Base-by-base conservation (phyloP, 2,888 invertebrate genomes). In the Stenolophus ochropezus region DNA sequence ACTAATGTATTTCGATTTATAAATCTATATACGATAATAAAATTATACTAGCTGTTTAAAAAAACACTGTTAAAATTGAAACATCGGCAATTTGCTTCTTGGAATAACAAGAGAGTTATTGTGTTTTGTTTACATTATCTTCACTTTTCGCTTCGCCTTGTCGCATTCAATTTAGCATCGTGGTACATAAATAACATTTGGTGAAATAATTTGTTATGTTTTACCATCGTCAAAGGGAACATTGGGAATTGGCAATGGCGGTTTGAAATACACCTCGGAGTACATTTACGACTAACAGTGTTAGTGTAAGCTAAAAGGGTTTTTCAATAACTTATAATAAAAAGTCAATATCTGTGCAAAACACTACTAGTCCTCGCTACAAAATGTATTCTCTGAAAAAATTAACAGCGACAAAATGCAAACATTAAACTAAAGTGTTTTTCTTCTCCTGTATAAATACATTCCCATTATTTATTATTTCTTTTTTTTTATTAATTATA, bases 271-370 rank as follows among this genome's bases (percentile, higher is more conserved):
- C 21, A 61, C 69, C 69, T 18, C 33, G 1, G 69, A 69, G 69
- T 42, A 18, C 42, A 42, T 42, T 69, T 69, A 33, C 11, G 20
- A 1, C 69, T 69, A 42, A 21, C 18, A 69, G 21, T 18, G 42
- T 69, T 69, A 69, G 33, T 42, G 6, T n/a, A 6, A 69, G 69
- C 69, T 69, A 69, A 69, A 69, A 69, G 69, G 69, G 69, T 69
- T 69, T 69, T 42, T 6, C 69, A 69, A 69, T 69, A 69, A 69
- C 8, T 69, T 18, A 42, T 11, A 33, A 69, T 61, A 61, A 23
- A 14, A 61, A 25, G 21, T 23, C 61, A 61, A 61, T 56, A 56
- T 56, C 56, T 25, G 25, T 23, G 61, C 23, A 61, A 25, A 25
- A 61, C 61, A 51, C 51, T 51, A 51, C 18, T 16, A 51, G 6